Base-by-base conservation (phyloP, 2,113 vertebrate species). In the Ceyx margarethae region DNA sequence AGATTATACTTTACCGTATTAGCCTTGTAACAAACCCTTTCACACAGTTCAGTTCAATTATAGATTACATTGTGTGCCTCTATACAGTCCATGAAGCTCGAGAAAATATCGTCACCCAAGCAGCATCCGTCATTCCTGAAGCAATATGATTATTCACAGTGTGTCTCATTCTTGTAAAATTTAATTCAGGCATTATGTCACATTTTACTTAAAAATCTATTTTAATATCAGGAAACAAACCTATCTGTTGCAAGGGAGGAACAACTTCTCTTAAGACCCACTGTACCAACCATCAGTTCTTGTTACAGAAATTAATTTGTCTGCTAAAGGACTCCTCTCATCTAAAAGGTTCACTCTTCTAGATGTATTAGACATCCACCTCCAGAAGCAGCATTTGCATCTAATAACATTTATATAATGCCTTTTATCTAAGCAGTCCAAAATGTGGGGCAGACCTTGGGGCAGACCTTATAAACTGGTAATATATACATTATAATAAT, bases 1-100 rank as follows among this genome's bases (percentile, higher is more conserved):
- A 54, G 45, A 75, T 87, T 85, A 81, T 73, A 45, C 23, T 84
- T 96, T 96, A 91, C 45, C 54, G 2, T 91, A 90, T 72, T 93
- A 97, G 91, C 75, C 86, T 94, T 26, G 26, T 92, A 96, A 93
- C 29, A 84, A 91, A 68, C 51, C 23, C 46, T 87, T 96, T 90
- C 86, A 81, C 77, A 81, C 14, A 12, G 68, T 83, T 96, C 89
- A 91, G 68, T 90, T 87, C 89, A 88, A 91, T 89, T 95, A 92
- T 19, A 92, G 87, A 81, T 90, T 91, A 67, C 64, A 69, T 66
- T 14, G 10, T 81, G 35, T 64, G 76, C 56, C 48, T 86, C 42
- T 72, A 73, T 9, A 56, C 40, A 85, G 75, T 48, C 64, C 62
- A 60, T 43, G 68, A 81, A 81, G 54, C 46, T 85, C 35, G 22